Evolutionary conservation across 2,888 invertebrate species (phyloP), one percentile per base, ranked within the genome.

Genomic region (Notocelia uddmanniana): DNA sequence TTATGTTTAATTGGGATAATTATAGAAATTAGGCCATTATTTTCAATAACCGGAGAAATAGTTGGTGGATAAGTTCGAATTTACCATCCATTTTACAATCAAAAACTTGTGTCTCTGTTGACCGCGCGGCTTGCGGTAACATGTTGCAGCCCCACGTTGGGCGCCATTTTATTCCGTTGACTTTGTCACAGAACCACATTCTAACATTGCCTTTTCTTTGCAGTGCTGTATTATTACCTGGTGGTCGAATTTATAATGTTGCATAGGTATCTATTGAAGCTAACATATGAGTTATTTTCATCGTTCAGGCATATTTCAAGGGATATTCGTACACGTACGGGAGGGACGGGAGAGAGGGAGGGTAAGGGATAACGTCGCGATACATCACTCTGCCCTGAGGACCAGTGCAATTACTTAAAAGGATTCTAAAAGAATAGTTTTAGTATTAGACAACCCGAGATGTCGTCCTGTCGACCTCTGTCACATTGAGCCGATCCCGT

Each of bases 401-500:
- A 19, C 34, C 34, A 34, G 50, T 34, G 52, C 34, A 63, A 63
- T 63, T 63, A 63, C 50, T 34, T 63, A 34, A 63, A 52, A 15
- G 34, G 13, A 34, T 31, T 18, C 48, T 50, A 31, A 60, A 41
- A 23, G 45, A 31, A 15, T 34, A 21, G 34, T 63, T 63, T 50
- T 63, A 45, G 31, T n/a, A 50, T 15, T 31, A 63, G 31, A 63
- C 19, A 18, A 23, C 13, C 50, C 2, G 19, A 48, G 62, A 50
- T 63, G 31, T 63, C 62, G n/a, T n/a, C n/a, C n/a, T 63, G 50
- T 45, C 45, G 62, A 63, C 34, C 62, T 31, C 9, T 50, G 31
- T 63, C 63, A 63, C 63, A 63, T 52, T 63, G 50, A 31, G 15
- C 50, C 50, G 62, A 50, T 48, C 63, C 50, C 21, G 34, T 45